Evolutionary conservation across 2,888 invertebrate species (phyloP), one percentile per base, ranked within the genome.

Genomic region (Matsumyia berberina): DNA sequence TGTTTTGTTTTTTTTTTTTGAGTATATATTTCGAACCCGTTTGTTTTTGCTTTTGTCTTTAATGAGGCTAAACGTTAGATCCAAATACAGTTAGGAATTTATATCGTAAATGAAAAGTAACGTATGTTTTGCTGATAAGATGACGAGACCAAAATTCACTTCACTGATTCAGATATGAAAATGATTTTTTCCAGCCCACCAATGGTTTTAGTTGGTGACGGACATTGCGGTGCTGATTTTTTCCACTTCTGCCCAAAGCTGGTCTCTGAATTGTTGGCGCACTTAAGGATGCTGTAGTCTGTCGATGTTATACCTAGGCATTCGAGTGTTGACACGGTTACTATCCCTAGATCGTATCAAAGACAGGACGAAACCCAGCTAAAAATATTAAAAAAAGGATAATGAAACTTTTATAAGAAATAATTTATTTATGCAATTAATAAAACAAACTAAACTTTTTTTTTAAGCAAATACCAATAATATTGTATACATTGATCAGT

Each of bases 131-230:
- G 49, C 37, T 77, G 51, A 69, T 46, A 62, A 51, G 79, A 83
- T 83, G 83, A 83, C 83, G 83, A 83, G 83, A 83, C 83, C 83
- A 83, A 83, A 82, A 78, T 82, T 82, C 58, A 82, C 77, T 70
- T 70, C n/a, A n/a, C n/a, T n/a, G n/a, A n/a, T n/a, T n/a, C n/a
- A n/a, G n/a, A n/a, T n/a, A n/a, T n/a, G n/a, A n/a, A n/a, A n/a
- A n/a, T n/a, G n/a, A n/a, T n/a, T n/a, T n/a, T n/a, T n/a, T n/a
- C n/a, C n/a, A n/a, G n/a, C n/a, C n/a, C n/a, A n/a, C n/a, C n/a
- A n/a, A n/a, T n/a, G n/a, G n/a, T n/a, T n/a, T n/a, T n/a, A n/a
- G n/a, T n/a, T n/a, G n/a, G n/a, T n/a, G n/a, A n/a, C n/a, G n/a
- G n/a, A n/a, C n/a, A n/a, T n/a, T n/a, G n/a, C n/a, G n/a, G n/a